Base-by-base conservation (phyloP, 2,113 vertebrate genomes). In the Sinocyclocheilus rhinocerous region DNA sequence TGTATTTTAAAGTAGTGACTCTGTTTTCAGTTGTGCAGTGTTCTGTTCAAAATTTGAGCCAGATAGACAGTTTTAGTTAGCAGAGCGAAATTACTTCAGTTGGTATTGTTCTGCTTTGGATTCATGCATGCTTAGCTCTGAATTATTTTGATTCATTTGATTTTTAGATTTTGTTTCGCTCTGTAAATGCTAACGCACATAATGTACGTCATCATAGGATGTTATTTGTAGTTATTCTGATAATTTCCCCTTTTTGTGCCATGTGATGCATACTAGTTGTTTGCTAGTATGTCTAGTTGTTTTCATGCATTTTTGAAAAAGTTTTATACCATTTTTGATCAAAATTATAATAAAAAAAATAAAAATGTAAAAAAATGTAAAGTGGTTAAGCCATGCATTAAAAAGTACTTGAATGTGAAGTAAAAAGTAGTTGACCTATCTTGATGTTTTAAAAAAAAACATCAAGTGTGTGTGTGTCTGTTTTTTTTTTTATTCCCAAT, bases 41-140 rank as follows among this genome's bases (percentile, higher is more conserved):
- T 59, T 59, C 55, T 59, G 55, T 59, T 59, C 57, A 59, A 6
- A 45, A 65, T 65, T 10, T 12, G 24, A 24, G 59, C n/a, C 39
- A 81, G 59, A 81, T 48, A 39, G n/a, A 48, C 39, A 9, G 78
- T 45, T 80, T 24, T 45, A 39, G 36, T 65, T 81, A 81, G 39
- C 16, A 15, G 22, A 45, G 75, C 16, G 16, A 77, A n/a, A 26
- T 50, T 16, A 76, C 42, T 61, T 80, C 11, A 36, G 33, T 61
- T 61, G 12, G 77, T 61, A 16, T 16, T 63, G 20, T 61, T 80
- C 33, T 61, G 33, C 29, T 80, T 24, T 61, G 36, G 77, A 61
- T 63, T 79, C 18, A 24, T 15, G 77, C n/a, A 33, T 39, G 77
- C 13, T 4, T 63, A 24, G 22, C 6, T 57, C 29, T 33, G 10